A percentile compares a stretch with the other conserved stretches of the same genome.
These are phyloP conservation scores for Eutolmus rufibarbis DNA, from an alignment of 2,888 invertebrate genomes.

Conservation along the genomic window DNA sequence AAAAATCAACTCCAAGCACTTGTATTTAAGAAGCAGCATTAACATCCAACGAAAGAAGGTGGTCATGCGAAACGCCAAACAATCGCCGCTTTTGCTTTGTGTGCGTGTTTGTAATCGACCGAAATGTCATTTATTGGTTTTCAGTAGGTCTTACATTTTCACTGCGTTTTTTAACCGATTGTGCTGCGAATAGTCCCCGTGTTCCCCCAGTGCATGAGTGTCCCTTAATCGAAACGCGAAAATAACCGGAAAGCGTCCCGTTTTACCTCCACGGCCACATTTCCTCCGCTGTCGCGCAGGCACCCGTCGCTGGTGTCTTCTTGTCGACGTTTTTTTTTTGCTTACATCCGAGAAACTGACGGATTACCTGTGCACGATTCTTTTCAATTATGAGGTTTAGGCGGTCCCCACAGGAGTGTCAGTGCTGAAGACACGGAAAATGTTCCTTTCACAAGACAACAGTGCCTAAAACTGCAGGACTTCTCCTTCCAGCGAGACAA, in stretches of 20 bases:
- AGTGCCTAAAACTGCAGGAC: not conserved
- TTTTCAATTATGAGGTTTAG: not conserved
- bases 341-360: not conserved
- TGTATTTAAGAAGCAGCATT: not conserved
- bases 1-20: not conserved
- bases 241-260: not conserved
- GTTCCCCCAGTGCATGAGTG: not conserved
- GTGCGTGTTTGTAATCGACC: conserved; percentile 34
- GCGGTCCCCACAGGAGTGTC: not conserved
- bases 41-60: not conserved
- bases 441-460: not conserved
- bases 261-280: not conserved
- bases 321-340: not conserved
- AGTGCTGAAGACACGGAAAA: not conserved
- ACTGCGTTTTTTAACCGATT: not conserved
- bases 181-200: not conserved
- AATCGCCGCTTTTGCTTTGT: conserved; percentile 8
- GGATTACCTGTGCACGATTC: not conserved
- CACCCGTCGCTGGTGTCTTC: not conserved
- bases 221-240: not conserved
- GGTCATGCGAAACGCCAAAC: not conserved
- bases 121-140: conserved; percentile 27
- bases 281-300: not conserved
- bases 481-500: not conserved
- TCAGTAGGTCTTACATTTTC: not conserved